phyloP scores from a whole-genome alignment of 2,113 vertebrate genomes.

The Apistogramma diplotaenia region DNA sequence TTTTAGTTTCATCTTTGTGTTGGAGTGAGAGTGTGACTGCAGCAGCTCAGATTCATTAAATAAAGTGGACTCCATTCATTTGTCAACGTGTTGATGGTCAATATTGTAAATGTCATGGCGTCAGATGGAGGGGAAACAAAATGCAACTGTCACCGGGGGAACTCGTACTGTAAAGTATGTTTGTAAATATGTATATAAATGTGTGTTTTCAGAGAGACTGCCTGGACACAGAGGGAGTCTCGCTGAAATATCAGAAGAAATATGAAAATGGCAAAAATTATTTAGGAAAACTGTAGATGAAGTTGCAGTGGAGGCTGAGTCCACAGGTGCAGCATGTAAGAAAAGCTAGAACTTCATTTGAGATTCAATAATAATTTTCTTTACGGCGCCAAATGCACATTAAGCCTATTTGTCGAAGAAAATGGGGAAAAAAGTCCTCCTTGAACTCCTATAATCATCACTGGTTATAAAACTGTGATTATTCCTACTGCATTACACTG shows the following conservation, averaged over 20 bases:
- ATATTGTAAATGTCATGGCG: conserved; percentile 11
- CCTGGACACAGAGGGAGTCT: neutral
- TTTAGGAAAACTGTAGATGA: neutral
- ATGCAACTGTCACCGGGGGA: neutral
- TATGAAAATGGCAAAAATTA: neutral
- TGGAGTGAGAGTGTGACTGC: conserved; percentile 4
- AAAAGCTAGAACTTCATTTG: neutral
- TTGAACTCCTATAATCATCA: neutral
- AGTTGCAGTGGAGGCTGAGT: neutral
- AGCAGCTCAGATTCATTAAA: conserved; percentile 42
- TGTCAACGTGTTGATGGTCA: conserved; percentile 41
- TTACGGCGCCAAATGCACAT: neutral
- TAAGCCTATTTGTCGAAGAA: neutral
- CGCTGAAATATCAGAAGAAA: neutral
- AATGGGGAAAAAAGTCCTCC: neutral
- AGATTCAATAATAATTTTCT: neutral
- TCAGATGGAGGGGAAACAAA: neutral
- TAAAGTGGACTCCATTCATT: conserved; percentile 59
- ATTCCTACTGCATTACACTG: neutral
- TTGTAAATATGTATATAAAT: neutral
- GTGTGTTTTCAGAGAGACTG: neutral
- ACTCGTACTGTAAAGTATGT: neutral
- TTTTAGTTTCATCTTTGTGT: neutral
- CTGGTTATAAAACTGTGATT: neutral
- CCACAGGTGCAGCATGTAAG: neutral